Percentiles rank a stretch among this genome's conserved stretches.
These are phyloP conservation scores for Thecocarcelia acutangulata DNA, from an alignment of 2,888 invertebrate species.

Conservation along the genomic window DNA sequence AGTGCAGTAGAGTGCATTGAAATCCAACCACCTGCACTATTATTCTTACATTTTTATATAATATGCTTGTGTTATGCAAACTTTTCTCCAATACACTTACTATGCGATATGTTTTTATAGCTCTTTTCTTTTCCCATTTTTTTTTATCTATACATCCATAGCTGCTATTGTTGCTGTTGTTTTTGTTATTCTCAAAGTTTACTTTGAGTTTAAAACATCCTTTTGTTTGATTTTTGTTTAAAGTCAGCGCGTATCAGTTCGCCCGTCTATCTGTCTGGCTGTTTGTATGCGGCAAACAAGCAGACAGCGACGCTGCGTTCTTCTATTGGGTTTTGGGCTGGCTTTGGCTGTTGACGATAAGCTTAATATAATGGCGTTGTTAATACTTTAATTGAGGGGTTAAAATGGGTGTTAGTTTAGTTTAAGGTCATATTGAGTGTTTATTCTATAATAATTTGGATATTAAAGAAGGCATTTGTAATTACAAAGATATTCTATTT, in stretches of 20 bases:
- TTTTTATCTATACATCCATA: not conserved
- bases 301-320: not conserved
- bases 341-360: conserved; percentile 75
- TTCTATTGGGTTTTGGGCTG: conserved; percentile 19
- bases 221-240: conserved; percentile 74
- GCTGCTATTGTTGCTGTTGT: not conserved
- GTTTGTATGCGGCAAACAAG: not conserved
- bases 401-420: conserved; percentile 52
- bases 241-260: conserved; percentile 29
- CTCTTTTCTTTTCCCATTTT: conserved; percentile 45
- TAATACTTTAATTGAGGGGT: conserved; percentile 73
- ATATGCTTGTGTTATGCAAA: conserved; percentile 3
- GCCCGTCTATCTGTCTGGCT: not conserved
- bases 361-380: conserved; percentile 75
- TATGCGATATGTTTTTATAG: conserved; percentile 64
- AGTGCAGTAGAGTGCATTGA: not conserved
- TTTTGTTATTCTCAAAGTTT: conserved; percentile 44
- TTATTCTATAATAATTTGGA: conserved; percentile 52
- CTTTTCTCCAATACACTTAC: conserved; percentile 24
- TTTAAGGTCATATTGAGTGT: conserved; percentile 61
- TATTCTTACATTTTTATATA: not conserved
- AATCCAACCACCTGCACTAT: not conserved
- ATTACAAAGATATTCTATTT: conserved; percentile 10
- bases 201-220: conserved; percentile 64
- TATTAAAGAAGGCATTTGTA: conserved; percentile 53